phyloP scores from a whole-genome alignment of 2,113 vertebrate species.

The Brachypteracias leptosomus region DNA sequence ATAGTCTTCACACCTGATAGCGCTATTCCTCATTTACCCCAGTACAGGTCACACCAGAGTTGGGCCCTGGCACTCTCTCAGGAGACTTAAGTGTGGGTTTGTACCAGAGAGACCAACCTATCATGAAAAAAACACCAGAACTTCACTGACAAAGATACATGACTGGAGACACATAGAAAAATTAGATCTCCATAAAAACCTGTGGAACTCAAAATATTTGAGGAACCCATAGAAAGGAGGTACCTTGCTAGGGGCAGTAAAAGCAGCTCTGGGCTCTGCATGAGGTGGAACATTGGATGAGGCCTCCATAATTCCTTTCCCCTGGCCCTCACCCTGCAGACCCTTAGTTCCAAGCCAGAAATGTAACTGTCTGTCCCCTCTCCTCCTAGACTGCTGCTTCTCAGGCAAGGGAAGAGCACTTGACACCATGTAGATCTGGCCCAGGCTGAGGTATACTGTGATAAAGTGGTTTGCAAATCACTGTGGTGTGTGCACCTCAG shows the following conservation, averaged over 20 bases:
- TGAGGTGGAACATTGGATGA: not conserved
- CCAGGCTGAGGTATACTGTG: not conserved
- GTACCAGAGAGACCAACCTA: not conserved
- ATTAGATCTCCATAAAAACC: not conserved
- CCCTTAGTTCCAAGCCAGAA: not conserved
- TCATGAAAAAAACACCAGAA: not conserved
- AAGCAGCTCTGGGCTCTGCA: not conserved
- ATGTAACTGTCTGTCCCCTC: not conserved
- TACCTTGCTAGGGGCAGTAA: not conserved
- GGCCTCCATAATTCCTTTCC: not conserved
- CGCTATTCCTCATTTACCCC: not conserved
- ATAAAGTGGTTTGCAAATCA: not conserved
- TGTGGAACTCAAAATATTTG: not conserved
- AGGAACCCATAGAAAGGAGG: not conserved
- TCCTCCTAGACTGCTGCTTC: not conserved
- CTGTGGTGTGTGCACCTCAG: not conserved
- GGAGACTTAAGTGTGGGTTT: not conserved
- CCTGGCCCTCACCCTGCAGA: not conserved
- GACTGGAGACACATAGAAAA: not conserved
- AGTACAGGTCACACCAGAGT: not conserved
- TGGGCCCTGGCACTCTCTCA: not conserved
- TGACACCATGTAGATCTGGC: not conserved
- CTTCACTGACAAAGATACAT: not conserved
- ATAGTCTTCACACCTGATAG: not conserved
- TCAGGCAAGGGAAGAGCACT: not conserved